These are phyloP conservation scores for Euclidia mi DNA, from an alignment of 2,888 invertebrate species.

Conservation along the genomic window DNA sequence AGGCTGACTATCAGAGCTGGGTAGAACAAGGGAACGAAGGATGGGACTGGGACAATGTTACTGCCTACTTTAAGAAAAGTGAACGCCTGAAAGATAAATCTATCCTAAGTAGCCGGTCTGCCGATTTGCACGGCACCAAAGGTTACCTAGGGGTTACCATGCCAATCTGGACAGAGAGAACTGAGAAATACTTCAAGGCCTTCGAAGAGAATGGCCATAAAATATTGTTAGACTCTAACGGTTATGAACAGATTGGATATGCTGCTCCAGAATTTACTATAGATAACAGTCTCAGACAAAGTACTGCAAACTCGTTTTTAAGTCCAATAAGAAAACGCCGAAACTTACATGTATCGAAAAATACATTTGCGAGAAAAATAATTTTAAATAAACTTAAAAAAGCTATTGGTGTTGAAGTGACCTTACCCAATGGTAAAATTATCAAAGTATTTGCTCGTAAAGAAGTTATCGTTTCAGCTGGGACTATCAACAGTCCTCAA, in stretches of 20 bases:
- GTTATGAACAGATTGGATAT: slow-evolving; percentile 61
- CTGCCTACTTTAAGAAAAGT: slow-evolving; percentile 70
- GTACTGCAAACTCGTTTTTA: slow-evolving; percentile 62
- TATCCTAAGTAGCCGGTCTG: slow-evolving; percentile 57
- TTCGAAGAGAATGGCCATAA: slow-evolving; percentile 66
- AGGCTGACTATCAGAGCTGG: slow-evolving; percentile 90
- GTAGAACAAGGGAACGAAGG: slow-evolving; percentile 88
- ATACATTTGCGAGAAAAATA: slow-evolving; percentile 55
- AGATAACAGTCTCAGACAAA: slow-evolving; percentile 61
- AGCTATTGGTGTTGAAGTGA: slow-evolving; percentile 60
- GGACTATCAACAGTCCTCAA: slow-evolving; percentile 66
- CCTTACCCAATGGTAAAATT: slow-evolving; percentile 27
- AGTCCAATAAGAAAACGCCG: slow-evolving; percentile 53
- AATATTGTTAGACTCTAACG: slow-evolving; percentile 63
- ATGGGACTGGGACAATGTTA: slow-evolving; percentile 69
- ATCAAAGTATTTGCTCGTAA: slow-evolving; percentile 46
- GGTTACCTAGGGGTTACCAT: slow-evolving; percentile 65
- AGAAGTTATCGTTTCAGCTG: slow-evolving; percentile 69
- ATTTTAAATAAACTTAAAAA: slow-evolving; percentile 40
- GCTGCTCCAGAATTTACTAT: slow-evolving; percentile 56
- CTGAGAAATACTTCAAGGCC: slow-evolving; percentile 35
- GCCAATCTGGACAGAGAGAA: slow-evolving; percentile 63
- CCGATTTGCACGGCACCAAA: slow-evolving; percentile 45
- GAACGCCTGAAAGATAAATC: slow-evolving; percentile 56
- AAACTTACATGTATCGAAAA: slow-evolving; percentile 66